Conservation (phyloP, 2,888 invertebrate species). For the Antitype chi region DNA sequence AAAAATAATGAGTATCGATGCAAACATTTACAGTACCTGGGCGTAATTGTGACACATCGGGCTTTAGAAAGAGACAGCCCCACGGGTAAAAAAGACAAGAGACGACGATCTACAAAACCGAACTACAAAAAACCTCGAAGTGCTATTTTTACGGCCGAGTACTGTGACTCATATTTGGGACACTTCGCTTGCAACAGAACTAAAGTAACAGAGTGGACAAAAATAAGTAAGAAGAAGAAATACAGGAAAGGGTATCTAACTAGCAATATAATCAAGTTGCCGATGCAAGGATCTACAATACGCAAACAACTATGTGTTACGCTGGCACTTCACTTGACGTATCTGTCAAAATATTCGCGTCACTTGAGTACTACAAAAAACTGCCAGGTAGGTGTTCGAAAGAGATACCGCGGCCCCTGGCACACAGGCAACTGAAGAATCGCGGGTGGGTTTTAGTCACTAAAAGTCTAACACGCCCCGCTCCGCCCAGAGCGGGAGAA, state of each 20-base stretch:
- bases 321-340: conserved; percentile 6
- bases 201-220: conserved; percentile 50
- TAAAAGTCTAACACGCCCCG: too few relatives aligned
- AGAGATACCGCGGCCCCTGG: too few relatives aligned
- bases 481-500: too few relatives aligned
- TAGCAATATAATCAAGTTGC: conserved; percentile 63
- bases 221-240: conserved; percentile 55
- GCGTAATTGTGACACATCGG: too few relatives aligned
- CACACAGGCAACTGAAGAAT: too few relatives aligned
- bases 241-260: conserved; percentile 53
- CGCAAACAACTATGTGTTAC: conserved; percentile 58
- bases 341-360: not conserved
- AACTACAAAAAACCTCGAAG: too few relatives aligned
- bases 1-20: not conserved
- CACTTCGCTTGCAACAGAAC: conserved; percentile 55
- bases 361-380: conserved; percentile 11
- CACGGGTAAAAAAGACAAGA: not conserved
- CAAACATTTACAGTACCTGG: not conserved
- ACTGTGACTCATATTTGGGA: too few relatives aligned
- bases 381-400: too few relatives aligned
- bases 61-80: not conserved
- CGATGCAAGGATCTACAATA: conserved; percentile 64
- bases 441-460: too few relatives aligned
- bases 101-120: not conserved
- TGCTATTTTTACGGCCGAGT: too few relatives aligned